phyloP scores from a whole-genome alignment of 2,888 invertebrate species.

The Pediacus dermestoides region DNA sequence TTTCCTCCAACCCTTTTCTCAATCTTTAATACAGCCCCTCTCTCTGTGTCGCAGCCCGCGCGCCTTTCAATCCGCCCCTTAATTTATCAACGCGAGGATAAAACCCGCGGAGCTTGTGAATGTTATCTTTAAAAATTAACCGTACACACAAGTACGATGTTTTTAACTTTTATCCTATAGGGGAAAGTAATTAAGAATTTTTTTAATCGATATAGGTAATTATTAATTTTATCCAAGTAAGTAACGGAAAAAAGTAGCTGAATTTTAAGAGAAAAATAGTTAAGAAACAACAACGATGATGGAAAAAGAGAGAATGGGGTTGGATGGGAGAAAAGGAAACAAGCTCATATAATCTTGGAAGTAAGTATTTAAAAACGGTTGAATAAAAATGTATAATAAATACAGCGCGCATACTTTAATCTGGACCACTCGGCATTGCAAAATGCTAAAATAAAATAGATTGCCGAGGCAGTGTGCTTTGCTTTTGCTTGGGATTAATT shows the following conservation, averaged over 20 bases:
- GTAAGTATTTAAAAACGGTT: conserved; percentile 17
- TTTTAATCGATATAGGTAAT: too few relatives aligned
- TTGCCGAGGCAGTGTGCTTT: conserved; percentile 37
- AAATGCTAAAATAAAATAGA: conserved; percentile 41
- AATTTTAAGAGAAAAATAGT: too few relatives aligned
- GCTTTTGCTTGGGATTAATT: conserved; percentile 41
- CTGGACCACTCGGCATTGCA: conserved; percentile 34
- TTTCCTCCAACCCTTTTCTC: conserved; percentile 31
- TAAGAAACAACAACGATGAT: too few relatives aligned
- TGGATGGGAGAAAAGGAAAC: conserved; percentile 18
- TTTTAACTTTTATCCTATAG: too few relatives aligned
- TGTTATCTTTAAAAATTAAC: conserved; percentile 4
- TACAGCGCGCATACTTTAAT: conserved; percentile 31
- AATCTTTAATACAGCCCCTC: conserved; percentile 22
- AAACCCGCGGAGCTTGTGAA: conserved; percentile 2
- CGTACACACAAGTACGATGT: not conserved
- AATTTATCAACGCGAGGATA: conserved; percentile 20
- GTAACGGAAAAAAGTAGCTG: too few relatives aligned
- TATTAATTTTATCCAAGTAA: too few relatives aligned
- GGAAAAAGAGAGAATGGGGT: conserved; percentile 38
- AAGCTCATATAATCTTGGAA: conserved; percentile 16
- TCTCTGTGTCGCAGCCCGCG: conserved; percentile 10
- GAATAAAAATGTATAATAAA: conserved; percentile 27
- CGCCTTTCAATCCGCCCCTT: conserved; percentile 18
- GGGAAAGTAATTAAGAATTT: too few relatives aligned